Evolutionary conservation across 2,797 vertebrate genomes (phyloP), one percentile per base, ranked within the genome.

Genomic region (Sebastolobus alascanus): DNA sequence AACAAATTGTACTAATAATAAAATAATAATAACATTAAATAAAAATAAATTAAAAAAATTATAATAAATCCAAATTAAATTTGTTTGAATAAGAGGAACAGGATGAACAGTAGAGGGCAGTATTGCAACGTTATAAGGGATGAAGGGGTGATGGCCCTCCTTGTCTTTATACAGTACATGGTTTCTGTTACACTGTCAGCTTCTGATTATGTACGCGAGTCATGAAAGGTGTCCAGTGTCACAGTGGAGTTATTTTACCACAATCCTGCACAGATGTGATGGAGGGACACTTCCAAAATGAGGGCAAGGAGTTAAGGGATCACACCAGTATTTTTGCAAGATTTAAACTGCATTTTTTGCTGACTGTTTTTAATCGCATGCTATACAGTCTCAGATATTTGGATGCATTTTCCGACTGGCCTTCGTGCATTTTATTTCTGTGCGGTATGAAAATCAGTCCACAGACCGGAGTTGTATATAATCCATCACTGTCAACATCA

Each of bases 41-140:
- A 46, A 3, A 46, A 46, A 46, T 18, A 4, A 46, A 46, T 8
- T 8, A 18, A 46, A 18, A 0, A 7, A 46, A 46, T 46, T 18
- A 46, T 8, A 46, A 46, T 46, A 18, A 18, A 46, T 46, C 18
- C 0, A 18, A 46, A 18, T 8, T 35, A 35, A 35, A 35, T 35
- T 46, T 46, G 7, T 46, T 46, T 46, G 1, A 18, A 46, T 46
- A 18, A 46, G 16, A 13, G 12, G 0, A 35, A 1, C n/a, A 25
- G 0, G 20, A 4, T 11, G 13, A 58, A 43, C 89, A 82, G 73
- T 10, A 86, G 92, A 82, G 84, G 85, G 89, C 59, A 18, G 40
- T 82, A n/a, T 74, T 35, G 60, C 18, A 37, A 60, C 60, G 69
- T 38, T 20, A 68, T n/a, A 22, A 2, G 2, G 2, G 16, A 63